Conservation (phyloP, 2,888 invertebrate genomes). For the Phengaris alcon region DNA sequence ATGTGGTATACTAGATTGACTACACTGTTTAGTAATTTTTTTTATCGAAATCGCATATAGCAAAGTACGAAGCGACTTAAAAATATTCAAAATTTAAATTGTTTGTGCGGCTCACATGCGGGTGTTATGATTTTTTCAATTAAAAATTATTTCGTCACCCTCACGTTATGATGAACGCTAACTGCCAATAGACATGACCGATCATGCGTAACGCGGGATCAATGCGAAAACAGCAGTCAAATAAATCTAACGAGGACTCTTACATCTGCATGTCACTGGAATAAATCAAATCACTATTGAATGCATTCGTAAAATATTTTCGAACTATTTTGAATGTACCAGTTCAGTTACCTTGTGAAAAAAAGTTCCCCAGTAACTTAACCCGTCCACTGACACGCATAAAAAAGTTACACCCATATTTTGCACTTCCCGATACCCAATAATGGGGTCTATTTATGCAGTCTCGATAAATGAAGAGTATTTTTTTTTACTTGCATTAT, state of each 20-base stretch:
- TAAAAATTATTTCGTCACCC: conserved; percentile 43
- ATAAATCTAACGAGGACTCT: conserved; percentile 77
- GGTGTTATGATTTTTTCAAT: conserved; percentile 30
- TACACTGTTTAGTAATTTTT: neutral
- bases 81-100: conserved; percentile 14
- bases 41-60: neutral
- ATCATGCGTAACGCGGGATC: conserved; percentile 71
- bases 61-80: neutral
- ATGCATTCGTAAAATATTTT: conserved; percentile 77
- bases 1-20: no score
- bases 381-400: conserved; percentile 77
- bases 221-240: conserved; percentile 75
- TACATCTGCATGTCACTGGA: conserved; percentile 77
- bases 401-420: conserved; percentile 79
- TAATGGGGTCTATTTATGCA: conserved; percentile 79
- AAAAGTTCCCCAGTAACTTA: conserved; percentile 70
- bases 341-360: conserved; percentile 44
- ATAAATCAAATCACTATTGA: conserved; percentile 79
- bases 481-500: conserved; percentile 75
- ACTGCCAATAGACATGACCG: conserved; percentile 75
- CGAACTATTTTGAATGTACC: conserved; percentile 75
- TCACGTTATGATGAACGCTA: conserved; percentile 49
- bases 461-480: conserved; percentile 78
- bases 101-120: conserved; percentile 24
- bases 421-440: conserved; percentile 77